Evolutionary conservation across 2,888 invertebrate species (phyloP).

Genomic region (Reticulitermes lucifugus): DNA sequence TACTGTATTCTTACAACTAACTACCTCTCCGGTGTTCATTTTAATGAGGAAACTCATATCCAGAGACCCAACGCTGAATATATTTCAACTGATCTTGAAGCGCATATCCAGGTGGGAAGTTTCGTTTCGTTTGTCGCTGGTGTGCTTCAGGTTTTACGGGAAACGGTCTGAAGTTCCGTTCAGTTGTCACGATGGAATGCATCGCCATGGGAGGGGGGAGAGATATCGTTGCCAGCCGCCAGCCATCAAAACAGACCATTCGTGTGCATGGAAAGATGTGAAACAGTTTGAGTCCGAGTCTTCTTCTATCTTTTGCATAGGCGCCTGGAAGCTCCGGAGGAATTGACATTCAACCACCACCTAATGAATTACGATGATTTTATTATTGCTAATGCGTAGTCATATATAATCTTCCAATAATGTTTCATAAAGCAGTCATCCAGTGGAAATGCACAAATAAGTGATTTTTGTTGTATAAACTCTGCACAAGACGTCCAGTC

Average conservation of each 20-base stretch:
- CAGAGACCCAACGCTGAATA: too few species aligned
- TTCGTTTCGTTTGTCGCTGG: neutral
- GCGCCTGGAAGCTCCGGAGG: constrained; percentile 33
- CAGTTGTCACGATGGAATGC: neutral
- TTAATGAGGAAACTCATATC: too few species aligned
- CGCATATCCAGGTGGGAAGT: neutral
- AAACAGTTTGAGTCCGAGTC: constrained; percentile 40
- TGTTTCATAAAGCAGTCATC: constrained; percentile 12
- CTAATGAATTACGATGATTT: constrained; percentile 36
- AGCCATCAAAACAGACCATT: neutral
- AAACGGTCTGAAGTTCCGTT: constrained; percentile 8
- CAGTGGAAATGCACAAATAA: constrained; percentile 40
- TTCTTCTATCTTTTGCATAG: constrained; percentile 37
- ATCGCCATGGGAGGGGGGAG: constrained; percentile 10
- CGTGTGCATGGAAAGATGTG: constrained; percentile 43
- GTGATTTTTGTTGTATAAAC: constrained; percentile 38
- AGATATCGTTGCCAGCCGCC: constrained; percentile 10
- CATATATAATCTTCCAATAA: constrained; percentile 23
- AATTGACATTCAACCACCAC: constrained; percentile 26
- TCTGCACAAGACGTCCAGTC: constrained; percentile 23
- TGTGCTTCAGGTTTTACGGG: constrained; percentile 10
- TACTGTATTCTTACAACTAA: too few species aligned
- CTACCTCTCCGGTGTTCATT: too few species aligned
- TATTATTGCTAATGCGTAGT: constrained; percentile 36
- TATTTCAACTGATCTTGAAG: too few species aligned